Conservation (phyloP, 2,888 invertebrate genomes). For the Drosophila maculinotata region DNA sequence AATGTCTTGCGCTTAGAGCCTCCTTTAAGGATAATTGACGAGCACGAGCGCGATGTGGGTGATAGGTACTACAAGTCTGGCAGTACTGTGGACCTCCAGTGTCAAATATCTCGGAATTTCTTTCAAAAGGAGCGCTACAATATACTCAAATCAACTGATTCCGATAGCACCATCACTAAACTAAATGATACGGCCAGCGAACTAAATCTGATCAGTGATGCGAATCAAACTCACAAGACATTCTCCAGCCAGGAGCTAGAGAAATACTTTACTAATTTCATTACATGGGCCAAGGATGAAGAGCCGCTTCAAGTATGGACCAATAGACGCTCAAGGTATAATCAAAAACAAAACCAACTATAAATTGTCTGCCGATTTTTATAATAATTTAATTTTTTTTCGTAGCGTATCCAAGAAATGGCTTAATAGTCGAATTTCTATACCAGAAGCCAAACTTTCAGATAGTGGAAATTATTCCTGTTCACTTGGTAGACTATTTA, state of each 20-base stretch:
- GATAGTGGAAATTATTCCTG: slow-evolving; percentile 89
- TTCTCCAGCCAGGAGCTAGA: slow-evolving; percentile 65
- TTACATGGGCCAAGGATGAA: slow-evolving; percentile 80
- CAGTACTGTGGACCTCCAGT: slow-evolving; percentile 90
- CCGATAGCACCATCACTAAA: slow-evolving; percentile 14
- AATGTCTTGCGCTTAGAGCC: slow-evolving; percentile 86
- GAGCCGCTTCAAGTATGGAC: slow-evolving; percentile 67
- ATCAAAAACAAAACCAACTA: not conserved
- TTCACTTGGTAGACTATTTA: slow-evolving; percentile 88
- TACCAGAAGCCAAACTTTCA: slow-evolving; percentile 87
- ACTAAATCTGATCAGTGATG: slow-evolving; percentile 59
- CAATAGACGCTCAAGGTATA: slow-evolving; percentile 72
- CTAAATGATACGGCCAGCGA: slow-evolving; percentile 40
- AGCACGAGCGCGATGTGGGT: slow-evolving; percentile 89
- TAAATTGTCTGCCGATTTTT: not conserved
- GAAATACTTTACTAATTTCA: slow-evolving; percentile 74
- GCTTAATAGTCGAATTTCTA: slow-evolving; percentile 82
- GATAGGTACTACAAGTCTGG: slow-evolving; percentile 91
- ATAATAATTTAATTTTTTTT: not conserved
- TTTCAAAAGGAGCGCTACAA: slow-evolving; percentile 81
- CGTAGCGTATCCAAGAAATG: slow-evolving; percentile 80
- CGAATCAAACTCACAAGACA: slow-evolving; percentile 56
- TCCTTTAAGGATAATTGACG: slow-evolving; percentile 89
- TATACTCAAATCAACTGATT: slow-evolving; percentile 72
- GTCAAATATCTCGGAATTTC: slow-evolving; percentile 86